Percentiles rank a stretch among this genome's conserved stretches.
phyloP scores from a whole-genome alignment of 2,888 invertebrate species.

The Andrena trimmerana region DNA sequence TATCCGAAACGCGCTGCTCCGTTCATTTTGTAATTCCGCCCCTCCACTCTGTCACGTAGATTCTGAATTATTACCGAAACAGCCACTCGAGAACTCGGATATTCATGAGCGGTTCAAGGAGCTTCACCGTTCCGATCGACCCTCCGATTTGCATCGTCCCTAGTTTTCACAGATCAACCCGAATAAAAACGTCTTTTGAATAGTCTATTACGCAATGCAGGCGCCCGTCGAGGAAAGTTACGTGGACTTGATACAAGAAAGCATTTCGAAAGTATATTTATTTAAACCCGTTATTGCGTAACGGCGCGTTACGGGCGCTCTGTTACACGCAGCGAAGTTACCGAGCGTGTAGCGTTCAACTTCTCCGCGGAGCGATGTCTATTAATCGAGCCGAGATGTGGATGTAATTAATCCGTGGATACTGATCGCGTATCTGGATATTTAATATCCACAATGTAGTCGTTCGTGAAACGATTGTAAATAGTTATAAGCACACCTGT shows the following conservation, averaged over 20 bases:
- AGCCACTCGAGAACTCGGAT: neutral
- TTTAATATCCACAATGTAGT: neutral
- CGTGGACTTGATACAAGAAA: slow-evolving; percentile 41
- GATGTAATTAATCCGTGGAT: neutral
- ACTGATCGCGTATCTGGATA: neutral
- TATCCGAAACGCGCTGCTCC: neutral
- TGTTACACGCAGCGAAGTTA: slow-evolving; percentile 18
- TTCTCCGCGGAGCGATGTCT: neutral
- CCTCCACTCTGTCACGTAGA: neutral
- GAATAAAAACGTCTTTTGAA: slow-evolving; percentile 13
- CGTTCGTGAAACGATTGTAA: slow-evolving; percentile 9
- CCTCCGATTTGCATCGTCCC: neutral
- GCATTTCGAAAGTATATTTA: slow-evolving; percentile 57
- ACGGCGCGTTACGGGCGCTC: slow-evolving; percentile 12
- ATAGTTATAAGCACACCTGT: neutral
- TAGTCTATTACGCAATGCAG: slow-evolving; percentile 25
- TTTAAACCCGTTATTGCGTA: slow-evolving; percentile 41
- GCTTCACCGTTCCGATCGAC: neutral
- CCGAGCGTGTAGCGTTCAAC: neutral
- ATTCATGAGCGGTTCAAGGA: neutral
- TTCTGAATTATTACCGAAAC: neutral
- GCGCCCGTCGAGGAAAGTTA: slow-evolving; percentile 28
- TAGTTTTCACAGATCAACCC: neutral
- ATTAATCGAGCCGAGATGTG: neutral
- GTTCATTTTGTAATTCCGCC: neutral